These are phyloP conservation scores for Clupea harengus DNA, from an alignment of 2,113 vertebrate genomes.

Conservation along the genomic window DNA sequence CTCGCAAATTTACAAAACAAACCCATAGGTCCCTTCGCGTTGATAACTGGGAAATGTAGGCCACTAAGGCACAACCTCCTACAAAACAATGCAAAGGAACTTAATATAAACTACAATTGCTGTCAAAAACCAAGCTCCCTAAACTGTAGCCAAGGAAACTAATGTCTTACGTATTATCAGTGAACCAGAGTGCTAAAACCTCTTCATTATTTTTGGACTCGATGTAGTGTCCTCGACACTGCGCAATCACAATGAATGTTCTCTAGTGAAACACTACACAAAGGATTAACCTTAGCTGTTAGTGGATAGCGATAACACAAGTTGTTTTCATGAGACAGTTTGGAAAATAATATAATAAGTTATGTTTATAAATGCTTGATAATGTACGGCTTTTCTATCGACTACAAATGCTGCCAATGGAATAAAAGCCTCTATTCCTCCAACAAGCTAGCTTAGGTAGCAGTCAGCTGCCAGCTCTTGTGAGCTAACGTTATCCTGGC, in stretches of 20 bases:
- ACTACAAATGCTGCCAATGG: not conserved
- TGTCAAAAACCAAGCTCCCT: not conserved
- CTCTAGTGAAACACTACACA: not conserved
- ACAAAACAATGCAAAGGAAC: not conserved
- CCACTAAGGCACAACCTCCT: not conserved
- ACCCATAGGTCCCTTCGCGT: not conserved
- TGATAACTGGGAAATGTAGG: not conserved
- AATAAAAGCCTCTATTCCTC: not conserved
- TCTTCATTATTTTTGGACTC: not conserved
- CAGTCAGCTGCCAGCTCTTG: not conserved
- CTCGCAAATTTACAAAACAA: not conserved
- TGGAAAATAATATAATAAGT: not conserved
- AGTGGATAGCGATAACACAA: not conserved
- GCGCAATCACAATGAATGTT: not conserved
- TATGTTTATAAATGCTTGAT: not conserved
- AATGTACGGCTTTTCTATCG: not conserved
- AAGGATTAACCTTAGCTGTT: not conserved
- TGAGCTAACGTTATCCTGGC: not conserved
- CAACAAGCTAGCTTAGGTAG: constrained; percentile 1
- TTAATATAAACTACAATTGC: not conserved
- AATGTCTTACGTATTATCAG: not conserved
- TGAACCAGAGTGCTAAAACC: not conserved
- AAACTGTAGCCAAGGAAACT: not conserved
- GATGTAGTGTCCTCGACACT: not conserved
- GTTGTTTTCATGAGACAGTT: not conserved